A percentile compares a stretch with the other conserved stretches of the same genome.
phyloP scores from a whole-genome alignment of 2,113 vertebrate genomes.

The Perca flavescens region DNA sequence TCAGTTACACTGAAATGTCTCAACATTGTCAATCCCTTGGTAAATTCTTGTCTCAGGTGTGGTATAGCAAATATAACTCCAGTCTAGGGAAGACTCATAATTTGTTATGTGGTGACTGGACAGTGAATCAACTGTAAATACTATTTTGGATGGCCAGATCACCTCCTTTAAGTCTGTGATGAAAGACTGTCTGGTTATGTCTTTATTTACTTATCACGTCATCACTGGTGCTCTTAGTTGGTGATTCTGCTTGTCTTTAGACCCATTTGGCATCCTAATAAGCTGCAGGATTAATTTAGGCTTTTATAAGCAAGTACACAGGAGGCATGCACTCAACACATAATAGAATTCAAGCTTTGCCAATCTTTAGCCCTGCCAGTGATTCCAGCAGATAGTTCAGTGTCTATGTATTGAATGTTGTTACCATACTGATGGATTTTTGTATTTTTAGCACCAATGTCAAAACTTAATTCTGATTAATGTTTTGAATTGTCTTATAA shows the following conservation, averaged over 20 bases:
- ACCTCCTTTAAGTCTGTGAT: conserved; percentile 53
- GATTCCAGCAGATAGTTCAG: neutral
- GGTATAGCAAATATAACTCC: neutral
- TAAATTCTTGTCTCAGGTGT: neutral
- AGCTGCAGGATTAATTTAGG: neutral
- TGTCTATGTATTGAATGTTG: neutral
- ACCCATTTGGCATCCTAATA: neutral
- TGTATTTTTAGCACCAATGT: neutral
- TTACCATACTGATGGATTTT: neutral
- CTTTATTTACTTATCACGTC: conserved; percentile 17
- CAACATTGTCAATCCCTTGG: neutral
- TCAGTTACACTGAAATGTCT: neutral
- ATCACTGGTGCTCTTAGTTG: neutral
- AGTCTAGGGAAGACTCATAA: neutral
- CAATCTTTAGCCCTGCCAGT: neutral
- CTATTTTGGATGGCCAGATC: conserved; percentile 40
- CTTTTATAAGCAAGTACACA: neutral
- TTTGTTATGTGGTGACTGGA: conserved; percentile 12
- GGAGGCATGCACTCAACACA: too few species aligned
- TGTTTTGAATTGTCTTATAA: neutral
- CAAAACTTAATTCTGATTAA: neutral
- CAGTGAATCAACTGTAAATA: conserved; percentile 38
- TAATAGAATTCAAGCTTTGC: neutral
- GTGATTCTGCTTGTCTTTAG: neutral
- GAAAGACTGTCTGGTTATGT: conserved; percentile 38